Evolutionary conservation across 2,888 invertebrate genomes (phyloP).

Genomic region (Tipula lateralis): DNA sequence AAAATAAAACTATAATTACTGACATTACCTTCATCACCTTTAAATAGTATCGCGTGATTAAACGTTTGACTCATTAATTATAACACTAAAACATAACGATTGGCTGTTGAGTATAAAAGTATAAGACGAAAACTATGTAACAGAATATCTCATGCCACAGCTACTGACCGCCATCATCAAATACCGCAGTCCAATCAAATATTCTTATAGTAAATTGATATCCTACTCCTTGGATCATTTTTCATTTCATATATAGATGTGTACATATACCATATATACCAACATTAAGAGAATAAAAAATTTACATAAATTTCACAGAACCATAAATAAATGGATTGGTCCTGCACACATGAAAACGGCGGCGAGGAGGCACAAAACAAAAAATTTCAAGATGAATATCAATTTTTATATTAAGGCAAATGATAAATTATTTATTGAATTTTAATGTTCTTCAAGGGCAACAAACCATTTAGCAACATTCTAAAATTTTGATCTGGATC

Average conservation of each 20-base stretch:
- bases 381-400: background rate
- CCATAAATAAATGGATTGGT: background rate
- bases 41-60: constrained; percentile 6
- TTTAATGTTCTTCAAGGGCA: background rate
- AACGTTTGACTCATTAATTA: background rate
- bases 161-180: background rate
- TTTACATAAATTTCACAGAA: background rate
- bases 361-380: background rate
- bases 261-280: background rate
- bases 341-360: background rate
- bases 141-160: background rate
- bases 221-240: background rate
- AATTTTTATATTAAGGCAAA: background rate
- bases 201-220: background rate
- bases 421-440: background rate
- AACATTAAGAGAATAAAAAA: background rate
- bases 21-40: constrained; percentile 19
- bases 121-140: background rate
- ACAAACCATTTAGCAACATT: background rate
- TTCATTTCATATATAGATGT: background rate
- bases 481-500: background rate
- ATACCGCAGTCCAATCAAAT: background rate
- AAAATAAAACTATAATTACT: background rate
- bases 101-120: background rate
- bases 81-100: background rate